Base-by-base conservation (phyloP, 1,140 invertebrate species). In the Lasioglossum albipes region DNA sequence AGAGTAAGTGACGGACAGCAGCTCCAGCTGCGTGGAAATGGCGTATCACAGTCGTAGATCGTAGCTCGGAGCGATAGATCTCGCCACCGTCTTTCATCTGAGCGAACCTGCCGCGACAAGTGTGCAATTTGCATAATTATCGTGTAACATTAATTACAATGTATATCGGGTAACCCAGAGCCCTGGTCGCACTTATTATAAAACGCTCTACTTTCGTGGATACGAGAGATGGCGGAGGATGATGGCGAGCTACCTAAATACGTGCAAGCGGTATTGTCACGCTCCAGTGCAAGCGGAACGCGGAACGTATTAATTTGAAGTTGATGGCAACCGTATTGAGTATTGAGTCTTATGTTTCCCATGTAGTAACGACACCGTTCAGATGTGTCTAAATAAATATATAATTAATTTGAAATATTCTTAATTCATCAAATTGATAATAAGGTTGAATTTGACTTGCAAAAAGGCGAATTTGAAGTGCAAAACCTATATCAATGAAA, bases 161-260 rank as follows among this genome's bases (percentile, higher is more conserved):
- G 41, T 70, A n/a, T 27, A 52, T 27, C 75, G 12, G 7, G 62
- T 2, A 68, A 70, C 5, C 65, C 16, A 16, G 69, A 10, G 49
- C 18, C 13, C 66, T 22, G 42, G 42, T 49, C 42, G 54, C 16
- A 18, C 22, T 16, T 77, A 70, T 71, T 64, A 36, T 77, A 61
- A 77, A 77, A 77, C 75, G 75, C 66, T 77, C 75, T 54, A 77
- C 54, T 69, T 70, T 77, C 54, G 22, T 31, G 10, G 75, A 45
- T 42, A 69, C 36, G 66, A 61, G 16, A 31, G 41, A 69, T 69
- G 41, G 18, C 54, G 22, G 16, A 36, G 7, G 45, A 9, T 9
- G 62, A 12, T 12, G 77, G 73, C 42, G 65, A 66, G 16, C 36
- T 16, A 7, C 20, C n/a, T 4, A 49, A 49, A 49, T 49, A 68